These are phyloP conservation scores for Palythoa caribaeorum DNA, from an alignment of 92 coral and sea anemone species.

Conservation along the genomic window DNA sequence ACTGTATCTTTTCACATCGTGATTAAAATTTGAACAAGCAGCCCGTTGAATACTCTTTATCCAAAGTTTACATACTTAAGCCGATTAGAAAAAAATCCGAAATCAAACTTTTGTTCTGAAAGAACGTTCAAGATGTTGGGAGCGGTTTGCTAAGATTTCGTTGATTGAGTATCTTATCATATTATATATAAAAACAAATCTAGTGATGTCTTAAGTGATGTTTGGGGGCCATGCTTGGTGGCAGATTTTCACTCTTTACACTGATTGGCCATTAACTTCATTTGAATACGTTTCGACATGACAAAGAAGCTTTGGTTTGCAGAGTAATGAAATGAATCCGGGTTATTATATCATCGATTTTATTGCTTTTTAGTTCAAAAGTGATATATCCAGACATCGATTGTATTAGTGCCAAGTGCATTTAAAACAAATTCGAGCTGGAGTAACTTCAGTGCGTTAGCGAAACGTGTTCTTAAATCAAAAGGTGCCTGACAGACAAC, in stretches of 20 bases:
- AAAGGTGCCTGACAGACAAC: neutral
- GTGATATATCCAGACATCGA: conserved; percentile 3
- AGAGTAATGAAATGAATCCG: conserved; percentile 30
- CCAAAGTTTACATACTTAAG: conserved; percentile 54
- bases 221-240: neutral
- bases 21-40: conserved; percentile 54
- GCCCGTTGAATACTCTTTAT: conserved; percentile 47
- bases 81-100: conserved; percentile 51
- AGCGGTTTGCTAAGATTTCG: conserved; percentile 33
- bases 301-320: conserved; percentile 41
- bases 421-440: neutral
- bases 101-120: conserved; percentile 53
- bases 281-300: conserved; percentile 18
- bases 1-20: conserved; percentile 47
- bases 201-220: conserved; percentile 15
- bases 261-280: conserved; percentile 21
- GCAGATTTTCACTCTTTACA: neutral
- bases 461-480: neutral
- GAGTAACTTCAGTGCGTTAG: neutral
- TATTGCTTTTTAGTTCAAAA: conserved; percentile 13
- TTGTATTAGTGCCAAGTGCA: neutral
- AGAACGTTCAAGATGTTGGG: conserved; percentile 45
- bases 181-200: conserved; percentile 32
- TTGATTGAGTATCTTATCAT: conserved; percentile 31
- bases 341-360: conserved; percentile 11